Conservation (phyloP, 2,888 invertebrate species). For the Germaria angustata region DNA sequence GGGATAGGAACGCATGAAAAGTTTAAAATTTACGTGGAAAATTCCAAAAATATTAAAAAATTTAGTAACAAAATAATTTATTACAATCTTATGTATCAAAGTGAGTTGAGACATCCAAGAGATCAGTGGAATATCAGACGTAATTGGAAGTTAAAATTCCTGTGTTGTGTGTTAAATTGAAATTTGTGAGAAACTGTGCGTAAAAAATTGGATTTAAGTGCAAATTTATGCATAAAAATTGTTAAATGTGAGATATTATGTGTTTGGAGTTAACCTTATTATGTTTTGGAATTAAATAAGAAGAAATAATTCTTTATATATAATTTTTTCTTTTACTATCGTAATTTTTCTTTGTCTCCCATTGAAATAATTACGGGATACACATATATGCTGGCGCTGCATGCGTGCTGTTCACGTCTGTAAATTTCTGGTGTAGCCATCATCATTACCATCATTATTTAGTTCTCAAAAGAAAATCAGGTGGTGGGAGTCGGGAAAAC, state of each 20-base stretch:
- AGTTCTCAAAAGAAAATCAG: constrained; percentile 39
- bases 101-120: constrained; percentile 30
- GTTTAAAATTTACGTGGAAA: constrained; percentile 29
- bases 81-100: constrained; percentile 5
- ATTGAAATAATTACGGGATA: constrained; percentile 53
- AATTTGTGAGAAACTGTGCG: neutral
- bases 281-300: constrained; percentile 5
- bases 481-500: constrained; percentile 73
- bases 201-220: neutral
- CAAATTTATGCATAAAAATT: neutral
- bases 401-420: constrained; percentile 26
- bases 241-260: neutral
- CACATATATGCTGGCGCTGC: constrained; percentile 34
- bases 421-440: constrained; percentile 12
- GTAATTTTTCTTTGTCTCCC: constrained; percentile 34
- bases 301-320: neutral
- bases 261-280: neutral
- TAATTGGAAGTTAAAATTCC: neutral
- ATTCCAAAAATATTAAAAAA: constrained; percentile 5
- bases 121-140: neutral
- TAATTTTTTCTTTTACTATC: constrained; percentile 25
- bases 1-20: constrained; percentile 35
- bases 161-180: constrained; percentile 8
- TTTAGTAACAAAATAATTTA: constrained; percentile 11
- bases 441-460: neutral